Evolutionary conservation across 2,888 invertebrate species (phyloP).

Genomic region (Pachymerium ferrugineum): DNA sequence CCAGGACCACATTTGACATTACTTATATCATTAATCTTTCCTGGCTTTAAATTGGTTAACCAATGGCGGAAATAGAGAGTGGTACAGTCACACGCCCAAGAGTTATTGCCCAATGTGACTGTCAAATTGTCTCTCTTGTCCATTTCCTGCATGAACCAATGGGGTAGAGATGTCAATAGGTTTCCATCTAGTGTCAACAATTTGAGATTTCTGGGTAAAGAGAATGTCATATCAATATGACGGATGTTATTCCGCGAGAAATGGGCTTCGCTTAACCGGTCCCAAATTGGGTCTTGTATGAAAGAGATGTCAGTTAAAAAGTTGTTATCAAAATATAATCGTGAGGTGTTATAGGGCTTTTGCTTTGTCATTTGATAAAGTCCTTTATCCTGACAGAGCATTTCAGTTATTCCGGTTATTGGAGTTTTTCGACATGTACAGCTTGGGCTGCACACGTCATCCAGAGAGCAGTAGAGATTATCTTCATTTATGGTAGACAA

Average conservation of each 20-base stretch:
- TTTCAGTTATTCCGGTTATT: not conserved
- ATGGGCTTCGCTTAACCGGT: not conserved
- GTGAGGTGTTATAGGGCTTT: not conserved
- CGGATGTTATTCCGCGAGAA: not conserved
- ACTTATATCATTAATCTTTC: not conserved
- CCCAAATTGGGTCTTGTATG: not conserved
- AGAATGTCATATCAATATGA: not conserved
- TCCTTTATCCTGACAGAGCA: not conserved
- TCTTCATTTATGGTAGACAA: not conserved
- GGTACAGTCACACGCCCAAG: constrained; percentile 27
- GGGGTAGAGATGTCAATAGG: not conserved
- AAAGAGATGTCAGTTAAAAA: not conserved
- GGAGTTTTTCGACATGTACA: not conserved
- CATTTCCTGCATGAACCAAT: not conserved
- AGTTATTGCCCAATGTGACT: constrained; percentile 12
- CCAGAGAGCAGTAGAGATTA: not conserved
- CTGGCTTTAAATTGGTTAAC: not conserved
- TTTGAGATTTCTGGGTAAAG: not conserved
- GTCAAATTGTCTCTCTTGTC: not conserved
- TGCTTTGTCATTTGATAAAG: no score
- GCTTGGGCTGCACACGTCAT: not conserved
- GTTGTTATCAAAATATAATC: constrained; percentile 13
- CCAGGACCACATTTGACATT: not conserved
- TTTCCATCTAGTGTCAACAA: constrained; percentile 1
- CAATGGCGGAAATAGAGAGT: not conserved